Percentiles rank a stretch among this genome's conserved stretches.
phyloP scores from a whole-genome alignment of 2,113 vertebrate genomes.

The Suricata suricatta region DNA sequence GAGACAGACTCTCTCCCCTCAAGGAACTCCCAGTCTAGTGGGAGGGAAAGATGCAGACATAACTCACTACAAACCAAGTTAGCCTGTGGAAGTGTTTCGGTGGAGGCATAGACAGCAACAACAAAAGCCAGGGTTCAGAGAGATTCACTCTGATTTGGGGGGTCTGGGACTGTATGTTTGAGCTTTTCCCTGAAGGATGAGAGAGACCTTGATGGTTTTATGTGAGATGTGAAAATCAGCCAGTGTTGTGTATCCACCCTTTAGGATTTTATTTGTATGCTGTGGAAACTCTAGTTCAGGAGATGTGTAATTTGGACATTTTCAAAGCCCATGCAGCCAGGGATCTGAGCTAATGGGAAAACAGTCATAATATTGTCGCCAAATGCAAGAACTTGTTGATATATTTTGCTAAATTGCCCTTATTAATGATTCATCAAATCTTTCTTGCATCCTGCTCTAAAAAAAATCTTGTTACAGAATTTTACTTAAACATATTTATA shows the following conservation, averaged over 20 bases:
- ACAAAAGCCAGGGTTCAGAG: not conserved
- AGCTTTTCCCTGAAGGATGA: not conserved
- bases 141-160: not conserved
- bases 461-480: not conserved
- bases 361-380: slow-evolving; percentile 55
- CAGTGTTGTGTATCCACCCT: not conserved
- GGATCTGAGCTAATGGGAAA: slow-evolving; percentile 58
- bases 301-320: slow-evolving; percentile 1
- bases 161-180: not conserved
- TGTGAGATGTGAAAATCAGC: not conserved
- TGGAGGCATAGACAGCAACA: not conserved
- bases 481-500: not conserved
- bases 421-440: slow-evolving; percentile 64
- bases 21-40: not conserved
- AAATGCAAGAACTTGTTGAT: slow-evolving; percentile 59
- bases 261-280: not conserved
- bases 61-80: not conserved
- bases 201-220: not conserved
- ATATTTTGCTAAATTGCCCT: slow-evolving; percentile 68
- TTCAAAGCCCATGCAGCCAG: slow-evolving; percentile 38
- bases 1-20: not conserved
- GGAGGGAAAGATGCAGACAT: not conserved
- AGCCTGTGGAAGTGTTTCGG: not conserved
- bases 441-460: slow-evolving; percentile 49
- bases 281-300: not conserved